Conservation (phyloP, 92 coral and sea anemone species). For the Pocillopora meandrina region DNA sequence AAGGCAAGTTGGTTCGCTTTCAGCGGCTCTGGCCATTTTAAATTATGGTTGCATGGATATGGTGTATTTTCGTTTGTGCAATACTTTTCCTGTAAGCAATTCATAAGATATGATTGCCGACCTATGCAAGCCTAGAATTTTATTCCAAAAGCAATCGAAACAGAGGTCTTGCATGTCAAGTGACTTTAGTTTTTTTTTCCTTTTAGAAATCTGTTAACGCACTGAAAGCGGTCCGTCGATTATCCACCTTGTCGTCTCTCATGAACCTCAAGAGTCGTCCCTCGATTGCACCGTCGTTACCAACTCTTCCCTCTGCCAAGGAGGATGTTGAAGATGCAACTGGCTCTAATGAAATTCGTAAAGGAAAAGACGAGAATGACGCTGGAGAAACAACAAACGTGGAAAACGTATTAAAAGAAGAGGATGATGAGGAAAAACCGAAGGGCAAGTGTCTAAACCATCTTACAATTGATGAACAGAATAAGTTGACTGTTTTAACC, state of each 20-base stretch:
- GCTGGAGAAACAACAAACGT: slow-evolving; percentile 3
- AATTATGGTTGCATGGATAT: too few relatives aligned
- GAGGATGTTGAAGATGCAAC: slow-evolving; percentile 44
- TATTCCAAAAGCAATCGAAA: neutral
- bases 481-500: too few relatives aligned
- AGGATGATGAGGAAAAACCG: neutral
- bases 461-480: neutral
- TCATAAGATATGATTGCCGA: too few relatives aligned
- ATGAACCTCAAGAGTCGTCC: slow-evolving; percentile 60
- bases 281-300: slow-evolving; percentile 64
- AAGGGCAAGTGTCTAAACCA: neutral
- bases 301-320: slow-evolving; percentile 52
- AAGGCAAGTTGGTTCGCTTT: too few relatives aligned
- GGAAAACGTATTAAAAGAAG: neutral
- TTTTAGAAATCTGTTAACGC: slow-evolving; percentile 98
- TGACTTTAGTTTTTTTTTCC: neutral
- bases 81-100: too few relatives aligned
- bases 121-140: too few relatives aligned
- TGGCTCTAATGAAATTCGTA: neutral
- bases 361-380: slow-evolving; percentile 20
- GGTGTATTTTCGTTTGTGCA: too few relatives aligned
- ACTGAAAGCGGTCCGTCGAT: slow-evolving; percentile 87
- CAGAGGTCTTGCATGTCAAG: neutral
- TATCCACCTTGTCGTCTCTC: slow-evolving; percentile 70
- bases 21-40: too few relatives aligned